These are phyloP conservation scores for Corythoichthys intestinalis DNA, from an alignment of 2,113 vertebrate genomes.

Conservation along the genomic window DNA sequence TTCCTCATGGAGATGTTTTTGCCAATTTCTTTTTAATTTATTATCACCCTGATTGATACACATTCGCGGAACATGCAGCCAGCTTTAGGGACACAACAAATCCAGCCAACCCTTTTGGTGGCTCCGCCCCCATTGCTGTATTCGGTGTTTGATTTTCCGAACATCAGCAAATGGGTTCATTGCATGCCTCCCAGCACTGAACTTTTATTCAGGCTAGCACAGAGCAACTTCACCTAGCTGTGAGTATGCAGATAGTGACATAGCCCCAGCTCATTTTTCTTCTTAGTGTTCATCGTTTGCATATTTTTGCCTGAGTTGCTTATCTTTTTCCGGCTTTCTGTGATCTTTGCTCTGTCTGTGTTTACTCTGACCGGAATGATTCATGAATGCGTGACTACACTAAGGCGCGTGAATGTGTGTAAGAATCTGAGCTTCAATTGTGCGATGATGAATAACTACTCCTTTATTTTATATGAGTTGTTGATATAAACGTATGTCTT, in stretches of 20 bases:
- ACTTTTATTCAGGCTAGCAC: slow-evolving; percentile 18
- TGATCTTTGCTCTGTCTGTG: slow-evolving; percentile 65
- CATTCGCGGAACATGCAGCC: slow-evolving; percentile 3
- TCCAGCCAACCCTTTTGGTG: background rate
- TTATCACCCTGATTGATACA: background rate
- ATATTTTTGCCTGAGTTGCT: slow-evolving; percentile 4
- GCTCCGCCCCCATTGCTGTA: slow-evolving; percentile 42
- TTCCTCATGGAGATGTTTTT: background rate
- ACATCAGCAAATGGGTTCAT: slow-evolving; percentile 24
- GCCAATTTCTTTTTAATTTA: background rate
- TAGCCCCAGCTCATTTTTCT: background rate
- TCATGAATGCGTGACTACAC: slow-evolving; percentile 59
- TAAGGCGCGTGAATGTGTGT: slow-evolving; percentile 29
- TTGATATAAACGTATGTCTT: background rate
- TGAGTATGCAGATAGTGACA: slow-evolving; percentile 29
- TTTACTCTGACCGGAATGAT: slow-evolving; percentile 52
- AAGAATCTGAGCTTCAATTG: slow-evolving; percentile 35
- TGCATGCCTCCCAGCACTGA: slow-evolving; percentile 36
- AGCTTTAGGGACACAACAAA: slow-evolving; percentile 3
- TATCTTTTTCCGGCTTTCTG: slow-evolving; percentile 1
- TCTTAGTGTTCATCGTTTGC: slow-evolving; percentile 12
- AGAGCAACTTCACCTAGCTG: slow-evolving; percentile 22
- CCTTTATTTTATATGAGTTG: slow-evolving; percentile 15
- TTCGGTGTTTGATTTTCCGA: slow-evolving; percentile 46
- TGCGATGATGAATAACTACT: slow-evolving; percentile 24